These are phyloP conservation scores for Tineola bisselliella DNA, from an alignment of 2,888 invertebrate genomes.

Conservation along the genomic window DNA sequence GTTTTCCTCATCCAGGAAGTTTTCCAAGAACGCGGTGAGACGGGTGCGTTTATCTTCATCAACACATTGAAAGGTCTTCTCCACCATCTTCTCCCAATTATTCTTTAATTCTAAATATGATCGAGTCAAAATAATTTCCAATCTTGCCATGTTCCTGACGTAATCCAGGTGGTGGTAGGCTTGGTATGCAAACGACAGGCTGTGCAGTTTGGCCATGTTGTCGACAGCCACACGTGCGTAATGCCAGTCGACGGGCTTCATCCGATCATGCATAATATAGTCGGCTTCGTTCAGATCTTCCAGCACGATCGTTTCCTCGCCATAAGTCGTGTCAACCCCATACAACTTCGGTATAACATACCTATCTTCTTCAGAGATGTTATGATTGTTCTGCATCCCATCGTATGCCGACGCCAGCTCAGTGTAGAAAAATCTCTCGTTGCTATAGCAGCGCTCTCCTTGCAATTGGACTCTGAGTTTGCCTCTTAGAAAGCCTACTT, in stretches of 20 bases:
- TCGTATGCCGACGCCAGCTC: background rate
- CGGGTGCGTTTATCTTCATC: slow-evolving; percentile 25
- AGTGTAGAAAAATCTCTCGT: slow-evolving; percentile 12
- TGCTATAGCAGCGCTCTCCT: slow-evolving; percentile 16
- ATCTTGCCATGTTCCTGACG: slow-evolving; percentile 19
- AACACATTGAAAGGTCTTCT: slow-evolving; percentile 19
- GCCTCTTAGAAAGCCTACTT: slow-evolving; percentile 33
- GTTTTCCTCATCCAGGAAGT: background rate
- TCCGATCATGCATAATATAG: slow-evolving; percentile 26
- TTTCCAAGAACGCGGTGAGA: slow-evolving; percentile 22
- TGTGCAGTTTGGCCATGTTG: slow-evolving; percentile 32
- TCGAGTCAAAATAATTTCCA: slow-evolving; percentile 19
- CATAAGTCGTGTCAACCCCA: slow-evolving; percentile 16
- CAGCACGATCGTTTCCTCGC: slow-evolving; percentile 24
- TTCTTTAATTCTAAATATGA: slow-evolving; percentile 15
- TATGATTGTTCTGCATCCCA: slow-evolving; percentile 16
- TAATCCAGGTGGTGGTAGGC: slow-evolving; percentile 30
- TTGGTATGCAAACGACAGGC: slow-evolving; percentile 30
- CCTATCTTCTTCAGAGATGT: slow-evolving; percentile 14
- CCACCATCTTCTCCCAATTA: slow-evolving; percentile 17
- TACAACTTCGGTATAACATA: slow-evolving; percentile 20
- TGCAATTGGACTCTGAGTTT: slow-evolving; percentile 24
- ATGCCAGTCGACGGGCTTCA: slow-evolving; percentile 26
- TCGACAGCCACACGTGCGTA: slow-evolving; percentile 25
- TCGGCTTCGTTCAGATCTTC: slow-evolving; percentile 26